Base-by-base conservation (phyloP, 1,140 invertebrate genomes). In the Eumaeus atala region DNA sequence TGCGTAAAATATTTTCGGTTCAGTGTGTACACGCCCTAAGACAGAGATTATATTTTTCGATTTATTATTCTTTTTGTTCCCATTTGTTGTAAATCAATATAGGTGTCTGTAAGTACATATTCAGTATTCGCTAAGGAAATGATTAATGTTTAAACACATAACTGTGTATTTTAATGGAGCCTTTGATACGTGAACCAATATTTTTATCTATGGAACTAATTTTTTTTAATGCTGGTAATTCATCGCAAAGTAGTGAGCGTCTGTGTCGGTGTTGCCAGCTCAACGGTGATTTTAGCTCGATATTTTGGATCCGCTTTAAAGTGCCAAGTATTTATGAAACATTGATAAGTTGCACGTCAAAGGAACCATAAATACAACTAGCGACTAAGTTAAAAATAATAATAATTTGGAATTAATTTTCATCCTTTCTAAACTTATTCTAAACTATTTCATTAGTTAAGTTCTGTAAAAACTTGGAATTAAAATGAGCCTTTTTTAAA, bases 41-140 rank as follows among this genome's bases (percentile, higher is more conserved):
- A 65, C 72, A 81, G 72, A 84, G 73, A 75, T 79, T 77, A 82
- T 84, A 84, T 84, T 84, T 84, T 84, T 84, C 67, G 81, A 84
- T 80, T 78, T 74, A 76, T 72, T 80, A 78, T 76, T 75, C 70
- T 73, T 68, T 70, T 75, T 72, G 67, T 79, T 72, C 61, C 61
- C 64, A 56, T 67, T 77, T 81, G 76, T 83, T 79, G 74, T 83
- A 74, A 72, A 70, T 70, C 74, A 71, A 67, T 67, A 61, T 74
- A 75, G 59, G 44, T 58, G 62, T 64, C 62, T 64, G 38, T 67
- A 65, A 66, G 66, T 73, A 74, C 72, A 73, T 66, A 59, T 66
- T 58, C 64, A 70, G 69, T 72, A 73, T 74, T 74, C 62, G 56
- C 56, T 69, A 66, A 71, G 56, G 54, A 61, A 59, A 60, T 62